phyloP scores from a whole-genome alignment of 1,140 invertebrate species.

The Drosophila nasuta region DNA sequence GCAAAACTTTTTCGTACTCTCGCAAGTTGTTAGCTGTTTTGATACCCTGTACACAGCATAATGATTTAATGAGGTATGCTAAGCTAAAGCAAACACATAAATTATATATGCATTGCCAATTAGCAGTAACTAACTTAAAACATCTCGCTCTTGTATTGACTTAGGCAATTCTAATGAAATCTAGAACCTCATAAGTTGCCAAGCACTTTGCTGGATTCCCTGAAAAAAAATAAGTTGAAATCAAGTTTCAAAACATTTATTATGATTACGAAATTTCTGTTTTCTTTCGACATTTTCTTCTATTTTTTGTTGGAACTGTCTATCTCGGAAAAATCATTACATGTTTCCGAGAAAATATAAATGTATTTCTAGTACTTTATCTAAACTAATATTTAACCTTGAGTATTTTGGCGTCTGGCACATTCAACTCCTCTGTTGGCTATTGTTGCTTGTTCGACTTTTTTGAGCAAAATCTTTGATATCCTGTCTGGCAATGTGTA shows the following conservation, averaged over 20 bases:
- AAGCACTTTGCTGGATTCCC: background rate
- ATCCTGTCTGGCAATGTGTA: slow-evolving; percentile 48
- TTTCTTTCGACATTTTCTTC: too few relatives aligned
- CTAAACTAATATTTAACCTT: background rate
- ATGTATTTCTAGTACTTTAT: background rate
- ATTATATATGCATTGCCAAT: slow-evolving; percentile 5
- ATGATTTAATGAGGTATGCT: background rate
- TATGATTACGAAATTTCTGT: too few relatives aligned
- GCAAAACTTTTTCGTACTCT: slow-evolving; percentile 68
- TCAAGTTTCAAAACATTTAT: too few relatives aligned
- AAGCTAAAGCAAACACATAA: background rate
- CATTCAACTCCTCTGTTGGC: background rate
- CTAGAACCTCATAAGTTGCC: background rate
- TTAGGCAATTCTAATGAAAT: slow-evolving; percentile 1
- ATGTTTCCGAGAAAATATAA: too few relatives aligned
- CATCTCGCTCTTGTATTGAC: background rate
- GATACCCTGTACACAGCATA: slow-evolving; percentile 43
- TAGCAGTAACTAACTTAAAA: background rate
- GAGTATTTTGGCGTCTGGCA: background rate
- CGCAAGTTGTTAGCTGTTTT: slow-evolving; percentile 72
- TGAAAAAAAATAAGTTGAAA: background rate
- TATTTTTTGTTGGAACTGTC: too few relatives aligned
- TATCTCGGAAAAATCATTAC: too few relatives aligned
- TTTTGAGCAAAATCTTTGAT: slow-evolving; percentile 59
- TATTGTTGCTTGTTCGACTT: slow-evolving; percentile 2